Conservation (phyloP, 2,797 vertebrate genomes). For the Brachymystax lenok region DNA sequence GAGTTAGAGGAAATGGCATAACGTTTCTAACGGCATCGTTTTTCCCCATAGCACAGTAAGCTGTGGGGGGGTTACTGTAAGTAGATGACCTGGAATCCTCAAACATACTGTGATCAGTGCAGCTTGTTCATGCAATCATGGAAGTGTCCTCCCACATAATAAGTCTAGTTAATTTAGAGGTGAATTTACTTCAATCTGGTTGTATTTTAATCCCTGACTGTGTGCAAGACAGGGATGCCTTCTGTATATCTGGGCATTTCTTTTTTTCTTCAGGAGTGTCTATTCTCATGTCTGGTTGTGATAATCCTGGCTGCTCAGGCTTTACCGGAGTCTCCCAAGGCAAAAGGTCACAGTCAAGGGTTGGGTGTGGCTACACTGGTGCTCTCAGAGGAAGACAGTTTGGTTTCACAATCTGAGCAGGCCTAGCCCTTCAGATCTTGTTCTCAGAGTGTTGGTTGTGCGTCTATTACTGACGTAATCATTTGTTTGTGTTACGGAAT, state of each 20-base stretch:
- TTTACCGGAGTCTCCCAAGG: slow-evolving; percentile 19
- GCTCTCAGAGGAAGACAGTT: slow-evolving; percentile 35
- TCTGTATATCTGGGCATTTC: no score
- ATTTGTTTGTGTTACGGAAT: slow-evolving; percentile 46
- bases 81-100: neutral
- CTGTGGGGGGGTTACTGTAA: no score
- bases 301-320: neutral
- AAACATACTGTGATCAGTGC: neutral
- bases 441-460: slow-evolving; percentile 63
- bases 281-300: slow-evolving; percentile 13
- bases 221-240: slow-evolving; percentile 1
- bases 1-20: neutral
- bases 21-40: no score
- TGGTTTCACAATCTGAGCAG: slow-evolving; percentile 51
- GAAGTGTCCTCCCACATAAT: slow-evolving; percentile 7
- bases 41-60: no score
- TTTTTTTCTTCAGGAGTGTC: neutral
- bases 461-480: slow-evolving; percentile 29
- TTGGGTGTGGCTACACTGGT: slow-evolving; percentile 52
- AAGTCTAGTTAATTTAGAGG: slow-evolving; percentile 5
- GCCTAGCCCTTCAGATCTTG: slow-evolving; percentile 50
- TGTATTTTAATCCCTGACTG: neutral
- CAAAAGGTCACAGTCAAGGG: slow-evolving; percentile 49
- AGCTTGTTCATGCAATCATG: neutral
- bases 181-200: slow-evolving; percentile 18